A percentile compares a stretch with the other conserved stretches of the same genome.
phyloP scores from a whole-genome alignment of 2,797 vertebrate species.

The Anas acuta region DNA sequence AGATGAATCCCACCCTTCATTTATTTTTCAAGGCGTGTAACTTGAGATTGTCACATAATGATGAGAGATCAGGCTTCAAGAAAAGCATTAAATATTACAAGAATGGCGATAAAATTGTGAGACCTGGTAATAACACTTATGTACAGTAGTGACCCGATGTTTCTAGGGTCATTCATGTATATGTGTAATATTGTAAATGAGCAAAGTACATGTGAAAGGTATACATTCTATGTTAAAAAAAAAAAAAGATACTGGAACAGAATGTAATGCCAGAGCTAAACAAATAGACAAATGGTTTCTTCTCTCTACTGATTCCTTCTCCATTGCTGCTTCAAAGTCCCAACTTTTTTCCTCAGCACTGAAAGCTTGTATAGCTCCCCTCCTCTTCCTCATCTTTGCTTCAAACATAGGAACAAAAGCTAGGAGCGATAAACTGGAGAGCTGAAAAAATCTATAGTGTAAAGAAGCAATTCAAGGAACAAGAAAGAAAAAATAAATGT shows the following conservation, averaged over 20 bases:
- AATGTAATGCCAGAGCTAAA: background rate
- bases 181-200: background rate
- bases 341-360: background rate
- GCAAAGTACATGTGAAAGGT: background rate
- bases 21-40: slow-evolving; percentile 44
- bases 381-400: background rate
- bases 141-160: background rate
- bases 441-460: background rate
- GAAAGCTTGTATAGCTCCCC: background rate
- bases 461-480: slow-evolving; percentile 21
- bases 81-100: background rate
- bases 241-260: background rate
- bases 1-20: slow-evolving; percentile 48
- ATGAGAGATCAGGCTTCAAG: background rate
- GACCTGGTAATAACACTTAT: background rate
- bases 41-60: slow-evolving; percentile 1
- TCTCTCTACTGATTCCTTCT: background rate
- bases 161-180: background rate
- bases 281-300: background rate
- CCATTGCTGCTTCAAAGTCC: background rate
- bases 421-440: background rate
- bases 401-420: background rate
- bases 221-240: background rate
- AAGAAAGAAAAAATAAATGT: background rate
- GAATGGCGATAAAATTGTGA: background rate